Evolutionary conservation across 2,113 vertebrate species (phyloP).

Genomic region (Anhinga rufa): DNA sequence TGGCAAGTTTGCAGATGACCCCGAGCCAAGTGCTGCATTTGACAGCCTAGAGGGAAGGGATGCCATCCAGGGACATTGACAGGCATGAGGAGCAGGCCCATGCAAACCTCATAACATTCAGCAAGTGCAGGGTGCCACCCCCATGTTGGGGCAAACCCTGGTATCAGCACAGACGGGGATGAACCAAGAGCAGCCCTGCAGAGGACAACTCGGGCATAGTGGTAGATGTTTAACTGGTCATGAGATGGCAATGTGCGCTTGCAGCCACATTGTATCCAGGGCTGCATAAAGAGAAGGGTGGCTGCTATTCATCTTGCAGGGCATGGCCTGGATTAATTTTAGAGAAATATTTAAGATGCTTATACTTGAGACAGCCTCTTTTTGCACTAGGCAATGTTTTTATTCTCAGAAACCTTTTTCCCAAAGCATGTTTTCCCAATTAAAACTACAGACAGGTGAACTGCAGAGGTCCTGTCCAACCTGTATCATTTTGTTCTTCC

Average conservation of each 20-base stretch:
- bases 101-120: too few species aligned
- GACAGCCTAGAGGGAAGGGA: too few species aligned
- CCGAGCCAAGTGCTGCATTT: neutral
- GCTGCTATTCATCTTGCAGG: neutral
- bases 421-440: neutral
- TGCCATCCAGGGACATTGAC: too few species aligned
- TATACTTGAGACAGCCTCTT: neutral
- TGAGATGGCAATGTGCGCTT: too few species aligned
- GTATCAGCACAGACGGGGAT: too few species aligned
- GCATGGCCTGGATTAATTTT: neutral
- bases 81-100: rapidly evolving
- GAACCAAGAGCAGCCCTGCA: neutral
- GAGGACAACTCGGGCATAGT: neutral
- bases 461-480: neutral
- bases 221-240: too few species aligned
- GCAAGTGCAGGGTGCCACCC: neutral
- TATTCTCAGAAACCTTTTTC: neutral
- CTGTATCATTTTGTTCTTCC: neutral
- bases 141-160: neutral
- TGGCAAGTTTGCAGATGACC: neutral
- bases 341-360: neutral
- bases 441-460: neutral
- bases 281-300: neutral
- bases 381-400: neutral
- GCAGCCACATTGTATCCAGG: neutral